Evolutionary conservation across 2,113 vertebrate species (phyloP).

Genomic region (Halcyon senegalensis): DNA sequence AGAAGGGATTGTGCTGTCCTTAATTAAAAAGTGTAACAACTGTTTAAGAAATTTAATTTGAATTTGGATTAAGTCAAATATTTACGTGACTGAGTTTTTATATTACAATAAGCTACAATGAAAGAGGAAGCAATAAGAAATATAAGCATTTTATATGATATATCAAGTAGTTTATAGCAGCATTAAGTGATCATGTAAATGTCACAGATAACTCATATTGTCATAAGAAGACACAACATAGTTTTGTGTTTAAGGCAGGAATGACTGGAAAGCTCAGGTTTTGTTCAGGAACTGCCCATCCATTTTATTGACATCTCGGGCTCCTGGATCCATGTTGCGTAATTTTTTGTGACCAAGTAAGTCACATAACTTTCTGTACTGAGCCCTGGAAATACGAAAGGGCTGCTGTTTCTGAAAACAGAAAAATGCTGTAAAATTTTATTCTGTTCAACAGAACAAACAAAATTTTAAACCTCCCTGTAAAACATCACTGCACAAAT

Average conservation of each 20-base stretch:
- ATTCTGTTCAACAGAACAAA: constrained; percentile 52
- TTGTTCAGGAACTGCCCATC: not conserved
- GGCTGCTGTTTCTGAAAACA: constrained; percentile 62
- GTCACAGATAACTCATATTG: not conserved
- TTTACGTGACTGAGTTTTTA: constrained; percentile 45
- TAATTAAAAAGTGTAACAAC: constrained; percentile 56
- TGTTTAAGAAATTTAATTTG: constrained; percentile 65
- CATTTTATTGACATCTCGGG: constrained; percentile 7
- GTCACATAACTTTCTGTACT: not conserved
- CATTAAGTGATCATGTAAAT: constrained; percentile 22
- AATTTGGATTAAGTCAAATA: constrained; percentile 48
- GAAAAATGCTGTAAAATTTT: constrained; percentile 58
- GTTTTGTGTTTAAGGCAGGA: not conserved
- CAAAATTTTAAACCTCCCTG: constrained; percentile 29
- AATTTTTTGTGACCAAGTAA: not conserved
- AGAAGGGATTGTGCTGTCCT: constrained; percentile 15
- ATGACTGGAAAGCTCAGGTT: not conserved
- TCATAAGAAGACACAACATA: constrained; percentile 2
- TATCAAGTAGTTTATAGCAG: constrained; percentile 4
- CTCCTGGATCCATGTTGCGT: constrained; percentile 4
- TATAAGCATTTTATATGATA: constrained; percentile 40
- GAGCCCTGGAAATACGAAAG: constrained; percentile 28
- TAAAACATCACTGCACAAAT: constrained; percentile 54
- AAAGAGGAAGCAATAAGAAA: constrained; percentile 55
- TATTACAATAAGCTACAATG: constrained; percentile 2